Evolutionary conservation across 2,888 invertebrate genomes (phyloP).

Genomic region (Caenorhabditis drosophilae): DNA sequence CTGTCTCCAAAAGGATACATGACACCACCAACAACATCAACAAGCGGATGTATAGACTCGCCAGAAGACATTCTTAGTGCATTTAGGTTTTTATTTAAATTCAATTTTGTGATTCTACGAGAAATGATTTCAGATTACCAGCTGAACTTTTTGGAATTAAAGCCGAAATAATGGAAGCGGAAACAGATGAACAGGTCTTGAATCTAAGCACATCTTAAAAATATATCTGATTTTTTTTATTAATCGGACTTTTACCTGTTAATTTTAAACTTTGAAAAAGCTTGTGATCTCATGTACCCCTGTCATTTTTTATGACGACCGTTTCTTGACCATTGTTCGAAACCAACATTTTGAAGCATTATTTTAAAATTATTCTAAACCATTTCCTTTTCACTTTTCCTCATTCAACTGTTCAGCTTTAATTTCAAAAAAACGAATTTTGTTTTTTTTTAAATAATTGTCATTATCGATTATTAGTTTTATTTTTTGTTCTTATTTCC

Average conservation of each 20-base stretch:
- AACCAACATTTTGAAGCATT: background rate
- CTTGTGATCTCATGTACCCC: background rate
- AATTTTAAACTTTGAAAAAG: too few relatives aligned
- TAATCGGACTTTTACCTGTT: background rate
- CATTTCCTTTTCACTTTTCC: background rate
- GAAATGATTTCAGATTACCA: constrained; percentile 21
- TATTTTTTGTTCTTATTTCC: constrained; percentile 1
- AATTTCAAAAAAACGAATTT: too few relatives aligned
- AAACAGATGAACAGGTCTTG: constrained; percentile 24
- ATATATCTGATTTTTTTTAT: constrained; percentile 4
- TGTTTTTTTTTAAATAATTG: too few relatives aligned
- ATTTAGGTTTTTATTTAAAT: constrained; percentile 30
- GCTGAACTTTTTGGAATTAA: constrained; percentile 24
- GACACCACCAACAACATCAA: constrained; percentile 36
- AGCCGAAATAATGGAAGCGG: constrained; percentile 11
- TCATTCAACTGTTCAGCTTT: too few relatives aligned
- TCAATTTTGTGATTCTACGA: constrained; percentile 1
- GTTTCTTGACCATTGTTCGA: background rate
- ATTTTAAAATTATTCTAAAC: background rate
- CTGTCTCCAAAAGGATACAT: constrained; percentile 43
- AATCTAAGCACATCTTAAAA: constrained; percentile 15
- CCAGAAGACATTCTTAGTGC: constrained; percentile 42
- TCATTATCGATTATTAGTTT: too few relatives aligned
- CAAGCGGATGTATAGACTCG: too few relatives aligned
- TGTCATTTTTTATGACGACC: background rate